Conservation (phyloP, 2,797 vertebrate genomes). For the Peromyscus attwateri region DNA sequence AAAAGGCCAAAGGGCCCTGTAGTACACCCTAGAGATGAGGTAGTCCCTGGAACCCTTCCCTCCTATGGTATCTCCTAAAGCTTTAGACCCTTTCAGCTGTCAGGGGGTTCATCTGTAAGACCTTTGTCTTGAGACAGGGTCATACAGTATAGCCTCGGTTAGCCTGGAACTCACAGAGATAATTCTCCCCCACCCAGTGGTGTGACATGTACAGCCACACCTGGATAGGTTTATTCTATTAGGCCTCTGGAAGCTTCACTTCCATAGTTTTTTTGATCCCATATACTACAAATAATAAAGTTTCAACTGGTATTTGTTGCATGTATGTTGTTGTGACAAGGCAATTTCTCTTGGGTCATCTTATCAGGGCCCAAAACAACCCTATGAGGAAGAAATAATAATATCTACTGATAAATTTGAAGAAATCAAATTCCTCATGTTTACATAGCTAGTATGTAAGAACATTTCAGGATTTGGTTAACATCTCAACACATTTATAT, state of each 20-base stretch:
- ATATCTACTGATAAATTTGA: conserved; percentile 41
- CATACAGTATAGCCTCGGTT: not conserved
- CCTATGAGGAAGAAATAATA: not conserved
- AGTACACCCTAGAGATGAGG: not conserved
- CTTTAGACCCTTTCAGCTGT: not conserved
- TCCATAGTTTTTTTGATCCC: not conserved
- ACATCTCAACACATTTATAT: conserved; percentile 46
- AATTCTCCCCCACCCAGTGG: not conserved
- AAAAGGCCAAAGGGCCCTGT: not conserved
- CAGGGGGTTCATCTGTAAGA: not conserved
- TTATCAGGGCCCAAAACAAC: not conserved
- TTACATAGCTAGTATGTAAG: conserved; percentile 17
- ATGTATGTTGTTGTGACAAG: not conserved
- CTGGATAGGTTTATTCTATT: not conserved
- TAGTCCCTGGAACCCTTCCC: not conserved
- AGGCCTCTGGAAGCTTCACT: not conserved
- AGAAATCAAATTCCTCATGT: not conserved
- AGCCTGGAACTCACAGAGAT: not conserved
- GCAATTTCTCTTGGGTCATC: not conserved
- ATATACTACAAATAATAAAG: conserved; percentile 36
- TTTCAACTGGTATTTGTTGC: not conserved
- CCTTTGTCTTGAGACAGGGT: not conserved
- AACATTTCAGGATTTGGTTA: not conserved
- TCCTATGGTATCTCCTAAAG: conserved; percentile 3
- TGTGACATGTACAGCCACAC: not conserved